Conservation (phyloP, 2,888 invertebrate species). For the Rosalia funebris region DNA sequence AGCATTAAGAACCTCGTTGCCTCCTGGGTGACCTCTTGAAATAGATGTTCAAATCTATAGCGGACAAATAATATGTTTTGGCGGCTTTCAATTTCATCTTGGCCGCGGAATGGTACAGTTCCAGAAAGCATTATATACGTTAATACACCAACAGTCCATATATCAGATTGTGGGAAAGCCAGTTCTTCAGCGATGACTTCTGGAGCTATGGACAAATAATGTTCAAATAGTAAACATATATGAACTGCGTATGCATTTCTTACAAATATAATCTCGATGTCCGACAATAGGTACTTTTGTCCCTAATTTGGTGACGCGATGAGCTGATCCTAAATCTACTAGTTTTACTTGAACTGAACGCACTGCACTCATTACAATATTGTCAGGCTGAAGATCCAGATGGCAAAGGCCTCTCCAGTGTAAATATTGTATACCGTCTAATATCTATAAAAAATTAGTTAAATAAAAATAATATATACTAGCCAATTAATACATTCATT, state of each 20-base stretch:
- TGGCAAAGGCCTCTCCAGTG: slow-evolving; percentile 94
- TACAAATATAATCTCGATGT: slow-evolving; percentile 79
- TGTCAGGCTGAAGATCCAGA: slow-evolving; percentile 92
- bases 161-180: slow-evolving; percentile 89
- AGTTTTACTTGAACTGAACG: slow-evolving; percentile 88
- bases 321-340: slow-evolving; percentile 91
- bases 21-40: slow-evolving; percentile 93
- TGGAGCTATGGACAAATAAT: slow-evolving; percentile 71
- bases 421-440: slow-evolving; percentile 92
- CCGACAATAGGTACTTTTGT: slow-evolving; percentile 76
- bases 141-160: slow-evolving; percentile 95
- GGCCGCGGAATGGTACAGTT: slow-evolving; percentile 88
- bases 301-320: slow-evolving; percentile 82
- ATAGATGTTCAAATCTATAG: slow-evolving; percentile 93
- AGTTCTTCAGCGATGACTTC: slow-evolving; percentile 90
- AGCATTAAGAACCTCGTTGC: slow-evolving; percentile 94
- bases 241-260: slow-evolving; percentile 38
- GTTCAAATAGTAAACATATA: neutral
- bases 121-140: slow-evolving; percentile 94
- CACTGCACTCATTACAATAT: slow-evolving; percentile 90
- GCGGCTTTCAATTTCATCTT: slow-evolving; percentile 83
- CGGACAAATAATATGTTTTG: slow-evolving; percentile 93
- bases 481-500: too few species aligned
- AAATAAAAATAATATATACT: too few species aligned
- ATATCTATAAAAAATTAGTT: slow-evolving; percentile 64